Base-by-base conservation (phyloP, 2,888 invertebrate species). In the Oxyscelio sp. region DNA sequence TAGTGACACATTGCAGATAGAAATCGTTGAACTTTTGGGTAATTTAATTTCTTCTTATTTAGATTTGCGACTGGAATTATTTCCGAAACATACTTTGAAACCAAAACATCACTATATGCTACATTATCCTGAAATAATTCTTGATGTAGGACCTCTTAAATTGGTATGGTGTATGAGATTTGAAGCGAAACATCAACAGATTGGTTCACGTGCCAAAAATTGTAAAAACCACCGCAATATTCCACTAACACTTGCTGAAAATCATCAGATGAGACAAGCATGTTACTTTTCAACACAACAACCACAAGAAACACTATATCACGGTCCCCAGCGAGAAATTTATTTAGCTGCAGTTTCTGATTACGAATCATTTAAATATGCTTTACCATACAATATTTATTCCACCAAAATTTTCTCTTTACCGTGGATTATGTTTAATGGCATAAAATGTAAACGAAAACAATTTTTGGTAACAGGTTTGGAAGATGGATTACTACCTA, bases 111-210 rank as follows among this genome's bases (percentile, higher is more conserved):
- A n/a, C n/a, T n/a, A n/a, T n/a, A n/a, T n/a, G n/a, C n/a, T n/a
- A n/a, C n/a, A n/a, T n/a, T n/a, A n/a, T n/a, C n/a, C n/a, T n/a
- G n/a, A n/a, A n/a, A n/a, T n/a, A n/a, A n/a, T n/a, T n/a, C n/a
- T 50, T 22, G 40, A 70, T n/a, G 43, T 71, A n/a, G 85, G 83
- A 2, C 83, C 83, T 1, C 38, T 83, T 11, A 48, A 65, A 8
- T 65, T 61, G 43, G 40, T 74, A 9, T 83, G 79, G 50, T 84
- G 83, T 22, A 73, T 85, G 73, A 21, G 80, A 21, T 83, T 63
- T 38, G 85, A 85, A 31, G 77, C 59, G 0, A 81, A 83, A 17
- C 83, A 87, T 59, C 66, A 63, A 31, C 54, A 54, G 43, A 52
- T 81, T 34, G 31, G 38, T 0, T 21, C 34, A 13, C 59, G 59